Conservation (phyloP, 1,140 invertebrate genomes). For the Oscheius sp. region DNA sequence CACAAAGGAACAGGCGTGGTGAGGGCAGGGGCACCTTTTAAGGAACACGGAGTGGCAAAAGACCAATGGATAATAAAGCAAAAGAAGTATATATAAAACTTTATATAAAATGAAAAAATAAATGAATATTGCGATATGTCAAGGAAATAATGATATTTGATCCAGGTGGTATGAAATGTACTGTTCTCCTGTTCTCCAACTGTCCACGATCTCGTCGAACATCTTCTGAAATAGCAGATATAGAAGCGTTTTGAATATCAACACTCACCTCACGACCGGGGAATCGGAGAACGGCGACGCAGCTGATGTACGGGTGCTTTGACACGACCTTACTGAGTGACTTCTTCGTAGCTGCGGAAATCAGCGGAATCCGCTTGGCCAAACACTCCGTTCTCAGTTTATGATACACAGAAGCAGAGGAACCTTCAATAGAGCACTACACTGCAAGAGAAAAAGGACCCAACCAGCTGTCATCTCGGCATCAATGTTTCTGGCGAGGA, state of each 20-base stretch:
- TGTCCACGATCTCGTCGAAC: not conserved
- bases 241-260: not conserved
- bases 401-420: not conserved
- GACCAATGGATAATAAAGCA: not conserved
- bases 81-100: not conserved
- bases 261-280: not conserved
- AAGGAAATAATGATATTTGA: not conserved
- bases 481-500: constrained; percentile 2
- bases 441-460: not conserved
- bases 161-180: not conserved
- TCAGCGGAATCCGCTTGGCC: not conserved
- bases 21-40: no score
- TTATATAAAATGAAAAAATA: not conserved
- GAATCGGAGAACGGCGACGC: not conserved
- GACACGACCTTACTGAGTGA: not conserved
- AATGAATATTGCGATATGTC: not conserved
- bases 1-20: not conserved
- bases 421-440: not conserved
- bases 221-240: not conserved
- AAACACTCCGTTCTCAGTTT: not conserved
- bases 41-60: not conserved
- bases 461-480: not conserved
- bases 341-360: constrained; percentile 4
- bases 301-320: not conserved
- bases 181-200: not conserved